A percentile compares a stretch with the other conserved stretches of the same genome.
Conservation (phyloP, 2,797 vertebrate genomes). For the Merluccius polli region DNA sequence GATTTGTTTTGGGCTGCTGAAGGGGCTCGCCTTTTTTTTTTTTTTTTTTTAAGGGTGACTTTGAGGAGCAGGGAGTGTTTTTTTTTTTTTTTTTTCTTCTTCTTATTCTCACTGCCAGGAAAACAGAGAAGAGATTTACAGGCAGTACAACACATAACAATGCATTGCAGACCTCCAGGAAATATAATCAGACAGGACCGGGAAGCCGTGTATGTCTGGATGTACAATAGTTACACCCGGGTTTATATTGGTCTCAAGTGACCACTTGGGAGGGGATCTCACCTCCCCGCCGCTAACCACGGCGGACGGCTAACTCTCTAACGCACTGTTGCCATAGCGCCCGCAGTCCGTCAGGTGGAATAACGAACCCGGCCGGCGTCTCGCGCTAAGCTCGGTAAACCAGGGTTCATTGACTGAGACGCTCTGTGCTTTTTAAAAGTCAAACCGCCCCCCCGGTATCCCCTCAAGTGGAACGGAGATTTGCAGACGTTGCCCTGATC, state of each 20-base stretch:
- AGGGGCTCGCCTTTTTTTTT: background rate
- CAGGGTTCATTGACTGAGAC: background rate
- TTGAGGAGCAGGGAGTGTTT: background rate
- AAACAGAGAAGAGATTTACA: background rate
- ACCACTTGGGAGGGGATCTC: background rate
- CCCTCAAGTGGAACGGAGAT: background rate
- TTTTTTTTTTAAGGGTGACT: constrained; percentile 5
- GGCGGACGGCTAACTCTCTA: background rate
- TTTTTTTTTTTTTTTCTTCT: constrained; percentile 12
- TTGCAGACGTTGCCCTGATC: background rate
- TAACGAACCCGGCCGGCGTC: background rate
- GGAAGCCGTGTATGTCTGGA: no score
- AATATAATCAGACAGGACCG: no score
- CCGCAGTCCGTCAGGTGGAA: background rate
- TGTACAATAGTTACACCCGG: no score
- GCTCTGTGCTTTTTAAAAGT: background rate
- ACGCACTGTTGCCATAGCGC: background rate
- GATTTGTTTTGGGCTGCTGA: constrained; percentile 6
- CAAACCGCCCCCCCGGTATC: background rate
- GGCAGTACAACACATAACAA: background rate
- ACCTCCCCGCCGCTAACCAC: background rate
- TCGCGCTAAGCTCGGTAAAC: background rate
- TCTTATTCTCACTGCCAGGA: background rate
- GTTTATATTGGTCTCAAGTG: background rate
- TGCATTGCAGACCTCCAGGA: background rate